These are phyloP conservation scores for Stomatorhinus ivindoensis DNA, from an alignment of 2,113 vertebrate genomes.

Conservation along the genomic window DNA sequence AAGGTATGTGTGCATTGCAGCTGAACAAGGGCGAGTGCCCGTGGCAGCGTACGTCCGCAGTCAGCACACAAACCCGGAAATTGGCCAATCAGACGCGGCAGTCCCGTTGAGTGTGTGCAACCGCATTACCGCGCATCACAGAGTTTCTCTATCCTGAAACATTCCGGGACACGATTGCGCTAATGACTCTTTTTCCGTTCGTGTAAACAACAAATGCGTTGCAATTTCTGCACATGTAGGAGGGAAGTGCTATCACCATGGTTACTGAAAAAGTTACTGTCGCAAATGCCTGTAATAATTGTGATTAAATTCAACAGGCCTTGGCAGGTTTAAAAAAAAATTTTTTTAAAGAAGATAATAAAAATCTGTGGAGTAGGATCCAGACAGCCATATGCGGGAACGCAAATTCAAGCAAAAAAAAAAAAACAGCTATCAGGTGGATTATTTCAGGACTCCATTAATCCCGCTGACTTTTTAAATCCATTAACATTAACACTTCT, in stretches of 20 bases:
- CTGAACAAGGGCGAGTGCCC: not conserved
- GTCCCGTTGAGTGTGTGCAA: not conserved
- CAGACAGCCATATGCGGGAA: not conserved
- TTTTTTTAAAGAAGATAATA: not conserved
- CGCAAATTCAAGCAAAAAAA: not conserved
- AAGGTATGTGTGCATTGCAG: not conserved
- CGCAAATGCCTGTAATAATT: not conserved
- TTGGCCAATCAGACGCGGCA: not conserved
- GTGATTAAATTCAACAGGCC: not conserved
- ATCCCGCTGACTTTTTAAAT: not conserved
- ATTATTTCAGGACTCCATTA: not conserved
- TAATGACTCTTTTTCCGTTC: not conserved
- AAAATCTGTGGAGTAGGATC: not conserved
- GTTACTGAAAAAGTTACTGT: not conserved
- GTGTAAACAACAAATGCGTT: not conserved
- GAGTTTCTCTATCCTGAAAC: not conserved
- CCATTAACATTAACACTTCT: no score
- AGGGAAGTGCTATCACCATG: not conserved
- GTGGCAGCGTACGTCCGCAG: not conserved
- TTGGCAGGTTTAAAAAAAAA: not conserved
- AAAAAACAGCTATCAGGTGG: not conserved
- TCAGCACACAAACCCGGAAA: not conserved
- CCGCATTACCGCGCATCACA: not conserved
- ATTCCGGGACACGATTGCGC: not conserved
- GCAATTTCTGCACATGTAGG: not conserved